Evolutionary conservation across 2,888 invertebrate species (phyloP), one percentile per base, ranked within the genome.

Genomic region (Marronus borbonicus): DNA sequence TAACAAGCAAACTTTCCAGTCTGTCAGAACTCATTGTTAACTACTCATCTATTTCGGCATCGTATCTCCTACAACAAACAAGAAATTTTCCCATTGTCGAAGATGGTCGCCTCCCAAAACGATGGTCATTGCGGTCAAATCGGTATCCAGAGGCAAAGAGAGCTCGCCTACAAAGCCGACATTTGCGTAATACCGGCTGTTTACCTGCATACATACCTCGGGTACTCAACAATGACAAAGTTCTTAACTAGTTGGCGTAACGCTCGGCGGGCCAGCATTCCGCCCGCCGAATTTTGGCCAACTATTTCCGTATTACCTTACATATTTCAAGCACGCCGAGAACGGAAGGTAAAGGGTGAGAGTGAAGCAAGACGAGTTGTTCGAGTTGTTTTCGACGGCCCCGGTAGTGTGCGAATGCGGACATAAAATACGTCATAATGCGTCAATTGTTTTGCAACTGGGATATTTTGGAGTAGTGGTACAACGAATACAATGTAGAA

Each of bases 141-240:
- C 39, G 72, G 72, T 24, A 74, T 72, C 58, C 58, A 58, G 39
- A 72, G 20, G 36, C 69, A 52, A 58, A 70, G 55, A 55, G 55
- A 12, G 31, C 36, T 31, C 12, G 36, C 31, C 17, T 28, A 14
- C 24, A 8, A 31, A 49, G 28, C 10, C 50, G 60, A 17, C 39
- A 62, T 74, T 60, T 49, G 72, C 72, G 72, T 74, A 60, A 60
- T 74, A 74, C 60, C 60, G 39, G 39, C 24, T 74, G 39, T 74
- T 68, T 68, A 74, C 72, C 72, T 74, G 72, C 24, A 14, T 60
- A 60, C 72, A 74, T 74, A 74, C 72, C 60, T 74, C 24, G 72
- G 72, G 60, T 62, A 74, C 60, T 60, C 72, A 74, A 74, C 72
- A 74, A 74, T 60, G 72, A 74, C 72, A 74, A 74, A 74, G 72